A percentile compares a stretch with the other conserved stretches of the same genome.
phyloP scores from a whole-genome alignment of 1,140 invertebrate species.

The Drosophila ercepeae region DNA sequence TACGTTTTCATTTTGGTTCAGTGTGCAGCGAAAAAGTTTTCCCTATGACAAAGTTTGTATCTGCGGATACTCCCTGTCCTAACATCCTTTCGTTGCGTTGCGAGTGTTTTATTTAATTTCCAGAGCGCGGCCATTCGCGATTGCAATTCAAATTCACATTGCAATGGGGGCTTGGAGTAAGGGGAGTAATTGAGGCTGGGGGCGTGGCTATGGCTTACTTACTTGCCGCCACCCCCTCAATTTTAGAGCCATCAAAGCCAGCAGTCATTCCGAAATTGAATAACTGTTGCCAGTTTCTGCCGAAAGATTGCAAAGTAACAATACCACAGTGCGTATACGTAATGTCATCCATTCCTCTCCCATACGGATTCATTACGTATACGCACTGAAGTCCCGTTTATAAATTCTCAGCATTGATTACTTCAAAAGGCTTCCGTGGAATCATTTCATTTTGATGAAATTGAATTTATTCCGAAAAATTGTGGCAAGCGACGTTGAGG shows the following conservation, averaged over 20 bases:
- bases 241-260: slow-evolving; percentile 39
- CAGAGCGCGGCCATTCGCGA: slow-evolving; percentile 55
- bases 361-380: background rate
- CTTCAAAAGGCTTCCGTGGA: slow-evolving; percentile 1
- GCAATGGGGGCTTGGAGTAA: slow-evolving; percentile 11
- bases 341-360: background rate
- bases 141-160: slow-evolving; percentile 60
- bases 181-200: slow-evolving; percentile 5
- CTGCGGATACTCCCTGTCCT: slow-evolving; percentile 48
- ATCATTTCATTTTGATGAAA: slow-evolving; percentile 1
- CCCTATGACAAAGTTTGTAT: slow-evolving; percentile 60
- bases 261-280: slow-evolving; percentile 27
- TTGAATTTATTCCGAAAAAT: slow-evolving; percentile 3
- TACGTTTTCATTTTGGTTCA: slow-evolving; percentile 59
- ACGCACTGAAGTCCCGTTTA: background rate
- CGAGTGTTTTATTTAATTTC: slow-evolving; percentile 67
- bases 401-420: background rate
- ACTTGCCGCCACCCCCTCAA: slow-evolving; percentile 2
- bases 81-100: slow-evolving; percentile 25
- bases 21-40: slow-evolving; percentile 54
- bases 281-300: slow-evolving; percentile 7
- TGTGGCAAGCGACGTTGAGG: background rate
- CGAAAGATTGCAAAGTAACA: background rate
- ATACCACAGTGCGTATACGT: background rate
- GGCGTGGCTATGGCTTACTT: slow-evolving; percentile 28